Conservation (phyloP, 2,797 vertebrate species). For the Gymnodraco acuticeps region DNA sequence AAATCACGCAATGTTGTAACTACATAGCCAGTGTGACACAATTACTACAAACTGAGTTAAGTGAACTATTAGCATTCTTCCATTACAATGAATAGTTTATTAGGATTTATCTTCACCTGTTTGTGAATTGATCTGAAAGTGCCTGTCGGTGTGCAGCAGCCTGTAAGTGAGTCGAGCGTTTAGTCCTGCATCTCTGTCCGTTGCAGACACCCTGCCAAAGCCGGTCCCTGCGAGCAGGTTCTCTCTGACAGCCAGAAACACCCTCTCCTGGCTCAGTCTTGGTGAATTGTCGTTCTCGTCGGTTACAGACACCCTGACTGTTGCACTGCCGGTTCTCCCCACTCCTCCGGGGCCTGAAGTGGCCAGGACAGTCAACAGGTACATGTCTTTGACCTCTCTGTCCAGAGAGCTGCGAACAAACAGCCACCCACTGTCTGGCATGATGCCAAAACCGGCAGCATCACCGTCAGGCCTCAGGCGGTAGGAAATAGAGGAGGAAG, state of each 20-base stretch:
- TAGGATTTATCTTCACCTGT: conserved; percentile 87
- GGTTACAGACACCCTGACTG: conserved; percentile 91
- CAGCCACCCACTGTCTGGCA: conserved; percentile 93
- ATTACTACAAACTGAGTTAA: conserved; percentile 12
- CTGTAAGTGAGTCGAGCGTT: conserved; percentile 93
- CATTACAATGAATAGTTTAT: not conserved
- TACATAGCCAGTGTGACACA: conserved; percentile 4
- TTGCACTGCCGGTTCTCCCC: conserved; percentile 91
- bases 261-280: conserved; percentile 92
- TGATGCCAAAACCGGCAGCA: conserved; percentile 90
- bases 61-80: not conserved
- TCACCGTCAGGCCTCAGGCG: conserved; percentile 92
- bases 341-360: conserved; percentile 81
- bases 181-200: conserved; percentile 91
- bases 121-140: conserved; percentile 94
- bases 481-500: conserved; percentile 84
- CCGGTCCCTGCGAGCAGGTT: conserved; percentile 90
- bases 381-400: conserved; percentile 92
- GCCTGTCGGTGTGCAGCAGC: conserved; percentile 88
- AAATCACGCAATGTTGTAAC: conserved; percentile 31
- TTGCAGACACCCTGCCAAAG: conserved; percentile 91
- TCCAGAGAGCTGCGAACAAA: conserved; percentile 93
- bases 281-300: conserved; percentile 97
- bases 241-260: conserved; percentile 93
- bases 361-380: conserved; percentile 91